Percentiles rank a stretch among this genome's conserved stretches.
phyloP scores from a whole-genome alignment of 2,113 vertebrate species.

The Mohoua ochrocephala region DNA sequence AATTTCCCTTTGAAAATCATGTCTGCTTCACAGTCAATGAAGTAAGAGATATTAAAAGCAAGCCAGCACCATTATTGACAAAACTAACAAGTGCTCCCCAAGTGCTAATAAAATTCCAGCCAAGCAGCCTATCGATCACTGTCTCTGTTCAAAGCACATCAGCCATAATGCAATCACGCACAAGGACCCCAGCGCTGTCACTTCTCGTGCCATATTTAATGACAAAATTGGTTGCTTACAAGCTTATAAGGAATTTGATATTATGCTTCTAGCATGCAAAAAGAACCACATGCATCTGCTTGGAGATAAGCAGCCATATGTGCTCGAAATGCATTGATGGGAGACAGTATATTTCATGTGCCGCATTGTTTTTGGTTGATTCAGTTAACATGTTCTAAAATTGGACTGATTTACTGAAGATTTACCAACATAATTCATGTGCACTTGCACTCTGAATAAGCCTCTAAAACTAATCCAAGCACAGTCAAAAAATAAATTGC shows the following conservation, averaged over 20 bases:
- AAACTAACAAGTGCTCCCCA: slow-evolving; percentile 26
- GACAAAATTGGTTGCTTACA: slow-evolving; percentile 6
- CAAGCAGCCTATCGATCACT: not conserved
- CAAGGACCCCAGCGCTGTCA: not conserved
- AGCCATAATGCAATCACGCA: not conserved
- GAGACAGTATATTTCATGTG: not conserved
- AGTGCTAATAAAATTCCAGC: slow-evolving; percentile 16
- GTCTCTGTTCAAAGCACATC: not conserved
- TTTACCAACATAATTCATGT: slow-evolving; percentile 37
- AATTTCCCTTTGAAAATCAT: not conserved
- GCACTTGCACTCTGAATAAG: slow-evolving; percentile 38
- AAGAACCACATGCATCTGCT: not conserved
- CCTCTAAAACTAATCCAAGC: slow-evolving; percentile 42
- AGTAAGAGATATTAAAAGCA: not conserved
- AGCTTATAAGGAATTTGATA: not conserved
- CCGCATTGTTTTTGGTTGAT: not conserved
- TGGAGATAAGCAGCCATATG: not conserved
- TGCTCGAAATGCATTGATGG: not conserved
- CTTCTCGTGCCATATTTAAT: not conserved
- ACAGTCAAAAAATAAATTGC: slow-evolving; percentile 57
- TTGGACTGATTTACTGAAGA: slow-evolving; percentile 43
- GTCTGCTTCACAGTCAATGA: not conserved
- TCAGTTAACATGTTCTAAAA: slow-evolving; percentile 40
- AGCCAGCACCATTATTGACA: slow-evolving; percentile 28
- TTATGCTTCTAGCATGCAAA: not conserved